Evolutionary conservation across 1,140 invertebrate species (phyloP).

Genomic region (Orchestia grillus): DNA sequence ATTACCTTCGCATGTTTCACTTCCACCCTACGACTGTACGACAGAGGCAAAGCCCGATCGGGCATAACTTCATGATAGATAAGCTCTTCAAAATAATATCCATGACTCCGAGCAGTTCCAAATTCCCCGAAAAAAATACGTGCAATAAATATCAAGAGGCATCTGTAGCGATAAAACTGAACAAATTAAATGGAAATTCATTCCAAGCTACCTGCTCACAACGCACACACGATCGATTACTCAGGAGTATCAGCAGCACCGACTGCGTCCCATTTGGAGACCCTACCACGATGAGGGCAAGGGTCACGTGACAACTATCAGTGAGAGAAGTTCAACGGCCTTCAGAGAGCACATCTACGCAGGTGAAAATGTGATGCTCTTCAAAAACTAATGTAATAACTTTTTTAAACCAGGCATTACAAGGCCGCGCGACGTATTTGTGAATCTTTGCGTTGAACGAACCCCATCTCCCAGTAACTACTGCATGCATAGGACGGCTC

Average conservation of each 20-base stretch:
- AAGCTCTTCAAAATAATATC: not conserved
- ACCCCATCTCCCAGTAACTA: too few relatives aligned
- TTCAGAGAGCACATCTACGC: not conserved
- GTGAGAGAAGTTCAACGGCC: not conserved
- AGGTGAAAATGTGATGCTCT: not conserved
- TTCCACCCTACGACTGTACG: not conserved
- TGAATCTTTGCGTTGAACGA: too few relatives aligned
- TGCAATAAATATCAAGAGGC: not conserved
- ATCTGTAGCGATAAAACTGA: not conserved
- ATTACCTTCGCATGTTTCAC: not conserved
- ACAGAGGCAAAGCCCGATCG: not conserved
- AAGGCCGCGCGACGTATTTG: too few relatives aligned
- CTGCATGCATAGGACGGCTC: too few relatives aligned
- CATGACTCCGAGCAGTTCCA: not conserved
- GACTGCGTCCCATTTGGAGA: not conserved
- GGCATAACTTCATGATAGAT: not conserved
- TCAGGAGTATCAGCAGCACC: not conserved
- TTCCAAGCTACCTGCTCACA: not conserved
- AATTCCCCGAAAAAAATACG: not conserved
- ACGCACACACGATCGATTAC: not conserved
- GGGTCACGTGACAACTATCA: not conserved
- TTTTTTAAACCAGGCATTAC: not conserved
- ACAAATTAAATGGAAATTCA: not conserved
- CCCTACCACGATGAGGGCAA: not conserved
- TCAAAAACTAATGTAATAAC: not conserved